Conservation (phyloP, 1,140 invertebrate genomes). For the Drosophila pseudoobscura region DNA sequence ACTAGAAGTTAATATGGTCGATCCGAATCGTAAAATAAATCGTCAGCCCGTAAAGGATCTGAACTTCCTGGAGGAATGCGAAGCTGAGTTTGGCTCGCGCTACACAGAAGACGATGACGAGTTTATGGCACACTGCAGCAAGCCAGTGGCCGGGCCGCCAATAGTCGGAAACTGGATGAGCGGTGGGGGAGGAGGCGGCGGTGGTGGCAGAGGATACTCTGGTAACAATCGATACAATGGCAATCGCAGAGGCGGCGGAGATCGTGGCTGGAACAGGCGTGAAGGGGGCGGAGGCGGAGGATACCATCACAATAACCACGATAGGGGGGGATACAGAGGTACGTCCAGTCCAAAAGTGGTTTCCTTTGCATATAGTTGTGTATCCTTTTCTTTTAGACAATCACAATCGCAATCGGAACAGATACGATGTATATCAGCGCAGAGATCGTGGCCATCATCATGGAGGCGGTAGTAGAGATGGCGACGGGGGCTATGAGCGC, state of each 20-base stretch:
- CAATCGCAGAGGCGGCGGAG: slow-evolving; percentile 52
- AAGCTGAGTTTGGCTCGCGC: slow-evolving; percentile 84
- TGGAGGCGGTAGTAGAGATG: slow-evolving; percentile 11
- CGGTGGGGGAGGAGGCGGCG: slow-evolving; percentile 35
- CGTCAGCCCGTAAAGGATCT: slow-evolving; percentile 80
- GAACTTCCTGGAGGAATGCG: slow-evolving; percentile 84
- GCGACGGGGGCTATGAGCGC: slow-evolving; percentile 3
- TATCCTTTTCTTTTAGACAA: slow-evolving; percentile 41
- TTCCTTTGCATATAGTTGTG: background rate
- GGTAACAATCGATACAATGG: slow-evolving; percentile 60
- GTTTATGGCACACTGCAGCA: slow-evolving; percentile 83
- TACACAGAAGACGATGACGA: slow-evolving; percentile 85
- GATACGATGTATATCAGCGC: slow-evolving; percentile 36
- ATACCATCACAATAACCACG: slow-evolving; percentile 44
- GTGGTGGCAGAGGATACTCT: slow-evolving; percentile 31
- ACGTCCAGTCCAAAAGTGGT: background rate
- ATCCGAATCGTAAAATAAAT: slow-evolving; percentile 83
- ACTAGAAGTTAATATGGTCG: slow-evolving; percentile 62
- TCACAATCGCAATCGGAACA: slow-evolving; percentile 37
- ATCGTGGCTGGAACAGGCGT: slow-evolving; percentile 58
- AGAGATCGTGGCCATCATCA: slow-evolving; percentile 3
- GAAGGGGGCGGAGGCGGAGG: slow-evolving; percentile 19
- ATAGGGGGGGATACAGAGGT: slow-evolving; percentile 46
- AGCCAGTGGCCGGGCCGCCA: slow-evolving; percentile 83
- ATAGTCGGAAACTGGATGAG: slow-evolving; percentile 84